Base-by-base conservation (phyloP, 2,113 vertebrate genomes). In the Paradoxurus hermaphroditus region DNA sequence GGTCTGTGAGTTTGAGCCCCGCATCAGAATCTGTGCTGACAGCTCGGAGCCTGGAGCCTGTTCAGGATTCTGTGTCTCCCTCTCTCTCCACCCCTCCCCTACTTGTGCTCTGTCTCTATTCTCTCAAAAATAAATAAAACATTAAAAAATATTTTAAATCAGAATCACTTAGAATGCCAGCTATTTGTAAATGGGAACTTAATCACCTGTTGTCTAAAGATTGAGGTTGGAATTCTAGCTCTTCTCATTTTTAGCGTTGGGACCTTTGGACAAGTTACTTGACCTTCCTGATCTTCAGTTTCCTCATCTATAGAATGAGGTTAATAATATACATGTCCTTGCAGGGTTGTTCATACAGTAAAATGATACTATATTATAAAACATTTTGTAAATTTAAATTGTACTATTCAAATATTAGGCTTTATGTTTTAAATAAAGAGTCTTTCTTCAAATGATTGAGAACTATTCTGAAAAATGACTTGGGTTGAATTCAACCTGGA, bases 301-400 rank as follows among this genome's bases (percentile, higher is more conserved):
- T 83, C 31, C 53, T 97, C 1, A 4, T 90, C 53, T 51, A 18
- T 90, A 63, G 92, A 92, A 88, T 62, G 77, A 14, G 14, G 27
- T 41, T 73, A 49, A 56, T 82, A 78, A 46, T 73, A 81, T 13
- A 12, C 53, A 18, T 59, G 4, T 85, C 85, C 11, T 94, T 81
- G 34, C 36, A 83, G n/a, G 59, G 31, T 46, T 92, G 18, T 79
- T 65, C 19, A 29, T 29, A 36, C 15, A 67, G 39, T 88, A 81
- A 97, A 25, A 92, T 53, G 16, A 93, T 81, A 85, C 70, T 19
- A 1, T 53, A 25, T 23, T 67, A 14, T 86, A 73, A 96, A 91
- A 95, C 34, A 44, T 49, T 88, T 96, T 34, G 39, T 62, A 92
- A 83, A 84, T 95, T 83, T 95, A 93, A 93, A 87, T 67, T 70